Percentiles rank a stretch among this genome's conserved stretches.
Conservation (phyloP, 2,113 vertebrate species). For the Sphyrna mokarran region DNA sequence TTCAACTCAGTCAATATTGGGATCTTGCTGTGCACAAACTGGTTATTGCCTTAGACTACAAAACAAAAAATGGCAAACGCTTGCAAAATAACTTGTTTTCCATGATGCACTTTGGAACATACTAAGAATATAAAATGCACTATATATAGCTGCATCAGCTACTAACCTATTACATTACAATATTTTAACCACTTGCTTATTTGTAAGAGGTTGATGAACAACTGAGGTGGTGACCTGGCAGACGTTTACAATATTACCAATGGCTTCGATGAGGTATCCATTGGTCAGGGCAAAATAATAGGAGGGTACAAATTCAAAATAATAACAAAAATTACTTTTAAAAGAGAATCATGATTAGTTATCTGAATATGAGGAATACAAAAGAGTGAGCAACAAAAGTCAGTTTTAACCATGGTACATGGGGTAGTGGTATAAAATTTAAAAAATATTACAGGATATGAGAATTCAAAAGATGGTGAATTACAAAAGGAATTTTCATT, state of each 20-base stretch:
- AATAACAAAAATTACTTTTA: background rate
- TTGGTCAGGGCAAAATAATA: too few relatives aligned
- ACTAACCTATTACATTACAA: too few relatives aligned
- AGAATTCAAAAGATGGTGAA: background rate
- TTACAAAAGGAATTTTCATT: background rate
- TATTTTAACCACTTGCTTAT: too few relatives aligned
- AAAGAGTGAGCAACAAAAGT: background rate
- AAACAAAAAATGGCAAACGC: background rate
- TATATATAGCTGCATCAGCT: too few relatives aligned
- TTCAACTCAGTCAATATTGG: background rate
- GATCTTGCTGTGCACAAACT: background rate
- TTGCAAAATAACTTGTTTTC: background rate
- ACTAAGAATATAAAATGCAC: too few relatives aligned
- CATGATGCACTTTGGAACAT: background rate
- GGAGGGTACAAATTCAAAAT: background rate
- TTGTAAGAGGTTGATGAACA: background rate
- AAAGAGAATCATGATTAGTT: background rate
- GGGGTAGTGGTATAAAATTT: background rate
- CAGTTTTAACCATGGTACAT: background rate
- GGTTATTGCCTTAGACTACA: background rate
- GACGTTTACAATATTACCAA: background rate
- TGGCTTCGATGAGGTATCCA: background rate
- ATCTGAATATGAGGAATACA: background rate
- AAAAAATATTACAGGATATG: background rate
- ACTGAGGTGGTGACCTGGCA: background rate